These are phyloP conservation scores for Anabas testudineus DNA, from an alignment of 2,797 vertebrate genomes.

Conservation along the genomic window DNA sequence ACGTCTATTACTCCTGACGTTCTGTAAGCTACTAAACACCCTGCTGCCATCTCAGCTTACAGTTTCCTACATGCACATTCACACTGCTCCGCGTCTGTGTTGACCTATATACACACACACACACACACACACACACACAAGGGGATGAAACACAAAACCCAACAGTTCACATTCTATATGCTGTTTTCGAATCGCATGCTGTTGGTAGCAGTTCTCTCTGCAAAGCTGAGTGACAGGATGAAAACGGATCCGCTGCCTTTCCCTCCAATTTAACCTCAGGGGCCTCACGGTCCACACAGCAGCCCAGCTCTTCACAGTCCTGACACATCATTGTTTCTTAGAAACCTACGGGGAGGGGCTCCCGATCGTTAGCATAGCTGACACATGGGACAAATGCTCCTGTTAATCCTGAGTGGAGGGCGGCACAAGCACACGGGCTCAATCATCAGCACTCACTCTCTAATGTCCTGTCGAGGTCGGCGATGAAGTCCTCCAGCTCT, in stretches of 20 bases:
- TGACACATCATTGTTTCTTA: conserved; percentile 29
- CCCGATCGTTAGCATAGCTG: conserved; percentile 42
- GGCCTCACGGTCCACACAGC: conserved; percentile 21
- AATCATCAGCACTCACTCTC: conserved; percentile 88
- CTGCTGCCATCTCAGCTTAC: conserved; percentile 9
- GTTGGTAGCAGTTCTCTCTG: conserved; percentile 7
- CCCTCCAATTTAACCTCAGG: conserved; percentile 23
- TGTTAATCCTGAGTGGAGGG: conserved; percentile 12
- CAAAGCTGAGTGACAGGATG: conserved; percentile 40
- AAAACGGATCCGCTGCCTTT: conserved; percentile 29
- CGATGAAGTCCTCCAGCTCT: conserved; percentile 97
- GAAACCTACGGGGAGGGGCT: conserved; percentile 34
- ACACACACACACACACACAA: not conserved
- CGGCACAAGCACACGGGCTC: not conserved
- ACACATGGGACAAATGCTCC: conserved; percentile 18
- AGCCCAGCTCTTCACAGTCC: conserved; percentile 6
- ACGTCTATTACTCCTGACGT: not conserved
- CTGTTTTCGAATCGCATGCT: not conserved
- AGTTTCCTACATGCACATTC: not conserved
- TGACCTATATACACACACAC: not conserved
- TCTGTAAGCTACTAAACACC: not conserved
- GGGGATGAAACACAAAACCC: not conserved
- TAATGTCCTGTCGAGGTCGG: conserved; percentile 95
- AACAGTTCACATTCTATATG: not conserved
- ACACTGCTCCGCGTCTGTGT: not conserved